These are phyloP conservation scores for Petrocephalus microphthalmus DNA, from an alignment of 2,113 vertebrate genomes.

Conservation along the genomic window DNA sequence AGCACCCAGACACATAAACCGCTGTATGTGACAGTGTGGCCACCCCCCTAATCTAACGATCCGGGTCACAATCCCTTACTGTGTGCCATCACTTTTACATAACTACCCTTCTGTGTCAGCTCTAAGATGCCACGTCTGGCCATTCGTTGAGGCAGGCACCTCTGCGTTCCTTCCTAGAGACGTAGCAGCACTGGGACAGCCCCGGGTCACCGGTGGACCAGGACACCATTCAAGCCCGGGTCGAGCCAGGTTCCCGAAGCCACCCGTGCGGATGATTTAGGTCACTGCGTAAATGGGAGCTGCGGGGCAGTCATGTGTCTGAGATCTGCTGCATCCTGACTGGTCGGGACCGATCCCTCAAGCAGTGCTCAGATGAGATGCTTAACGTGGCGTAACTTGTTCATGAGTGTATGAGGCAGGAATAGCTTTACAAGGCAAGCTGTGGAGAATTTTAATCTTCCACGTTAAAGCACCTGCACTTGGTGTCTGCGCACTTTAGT, in stretches of 20 bases:
- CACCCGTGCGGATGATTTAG: constrained; percentile 9
- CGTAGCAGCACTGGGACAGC: neutral
- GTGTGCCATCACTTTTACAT: neutral
- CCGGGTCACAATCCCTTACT: neutral
- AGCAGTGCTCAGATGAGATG: neutral
- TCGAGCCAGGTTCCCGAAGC: neutral
- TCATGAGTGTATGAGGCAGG: neutral
- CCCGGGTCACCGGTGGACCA: neutral
- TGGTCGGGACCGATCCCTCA: neutral
- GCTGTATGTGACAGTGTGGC: neutral
- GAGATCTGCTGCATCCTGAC: neutral
- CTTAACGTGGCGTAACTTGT: neutral
- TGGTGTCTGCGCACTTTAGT: neutral
- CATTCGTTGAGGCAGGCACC: neutral
- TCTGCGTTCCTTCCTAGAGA: neutral
- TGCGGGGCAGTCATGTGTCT: neutral
- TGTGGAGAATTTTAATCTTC: neutral
- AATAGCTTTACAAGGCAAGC: neutral
- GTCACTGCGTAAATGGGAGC: neutral
- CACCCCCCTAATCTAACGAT: neutral
- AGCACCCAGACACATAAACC: neutral
- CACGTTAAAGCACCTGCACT: neutral
- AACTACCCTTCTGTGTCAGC: neutral
- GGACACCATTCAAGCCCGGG: neutral
- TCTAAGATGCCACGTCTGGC: neutral